phyloP scores from a whole-genome alignment of 2,113 vertebrate species.

The Poecile atricapillus region DNA sequence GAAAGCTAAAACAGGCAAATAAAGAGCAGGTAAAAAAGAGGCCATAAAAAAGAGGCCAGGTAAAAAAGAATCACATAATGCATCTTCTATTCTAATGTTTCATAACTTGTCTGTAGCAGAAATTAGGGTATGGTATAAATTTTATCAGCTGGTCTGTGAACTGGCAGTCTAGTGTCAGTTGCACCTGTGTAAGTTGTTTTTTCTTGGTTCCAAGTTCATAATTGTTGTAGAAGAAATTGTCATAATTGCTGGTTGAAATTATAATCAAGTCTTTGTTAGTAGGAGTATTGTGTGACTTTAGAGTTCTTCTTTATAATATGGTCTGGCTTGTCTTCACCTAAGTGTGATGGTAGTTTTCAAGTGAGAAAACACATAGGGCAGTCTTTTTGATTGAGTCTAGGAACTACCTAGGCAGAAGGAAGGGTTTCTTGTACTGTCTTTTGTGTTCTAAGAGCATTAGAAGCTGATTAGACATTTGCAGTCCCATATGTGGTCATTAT shows the following conservation, averaged over 20 bases:
- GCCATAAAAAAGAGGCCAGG: background rate
- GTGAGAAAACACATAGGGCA: background rate
- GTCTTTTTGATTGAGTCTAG: background rate
- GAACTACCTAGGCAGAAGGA: background rate
- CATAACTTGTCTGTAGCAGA: background rate
- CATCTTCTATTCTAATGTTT: background rate
- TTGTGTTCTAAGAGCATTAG: background rate
- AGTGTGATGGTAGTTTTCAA: background rate
- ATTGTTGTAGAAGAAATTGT: background rate
- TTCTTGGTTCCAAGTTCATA: background rate
- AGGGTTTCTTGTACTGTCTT: fast-evolving
- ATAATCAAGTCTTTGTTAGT: background rate
- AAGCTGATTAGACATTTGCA: background rate
- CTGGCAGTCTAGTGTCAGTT: background rate
- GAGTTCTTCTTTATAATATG: background rate
- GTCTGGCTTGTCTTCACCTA: background rate
- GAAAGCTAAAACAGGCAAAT: background rate
- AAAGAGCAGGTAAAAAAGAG: background rate
- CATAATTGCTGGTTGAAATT: background rate
- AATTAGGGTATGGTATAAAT: background rate
- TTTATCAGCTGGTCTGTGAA: background rate
- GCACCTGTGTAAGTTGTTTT: background rate
- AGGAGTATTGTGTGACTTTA: background rate
- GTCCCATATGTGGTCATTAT: background rate
- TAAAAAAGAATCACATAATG: background rate